phyloP scores from a whole-genome alignment of 2,113 vertebrate genomes.

The Scytalopus superciliaris region DNA sequence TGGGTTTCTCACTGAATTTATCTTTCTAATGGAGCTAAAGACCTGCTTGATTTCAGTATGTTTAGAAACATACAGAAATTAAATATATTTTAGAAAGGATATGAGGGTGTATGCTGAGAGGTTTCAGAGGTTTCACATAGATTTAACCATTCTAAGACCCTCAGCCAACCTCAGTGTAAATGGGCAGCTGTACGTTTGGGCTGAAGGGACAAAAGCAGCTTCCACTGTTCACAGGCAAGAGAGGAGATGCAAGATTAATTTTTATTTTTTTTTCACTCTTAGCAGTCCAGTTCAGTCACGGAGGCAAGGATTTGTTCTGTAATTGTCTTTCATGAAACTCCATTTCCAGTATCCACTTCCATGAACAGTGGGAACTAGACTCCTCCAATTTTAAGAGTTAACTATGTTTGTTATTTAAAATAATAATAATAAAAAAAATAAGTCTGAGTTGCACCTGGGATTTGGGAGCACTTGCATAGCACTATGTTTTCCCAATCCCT shows the following conservation, averaged over 20 bases:
- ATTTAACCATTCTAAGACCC: background rate
- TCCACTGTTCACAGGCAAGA: background rate
- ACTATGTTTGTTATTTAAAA: background rate
- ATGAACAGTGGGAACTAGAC: background rate
- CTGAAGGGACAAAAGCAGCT: background rate
- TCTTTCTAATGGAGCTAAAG: conserved; percentile 3
- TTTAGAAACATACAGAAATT: background rate
- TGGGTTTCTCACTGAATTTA: background rate
- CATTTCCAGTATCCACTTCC: background rate
- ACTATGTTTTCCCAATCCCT: background rate
- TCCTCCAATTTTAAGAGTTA: background rate
- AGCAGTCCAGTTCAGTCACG: background rate
- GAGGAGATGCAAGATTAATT: background rate
- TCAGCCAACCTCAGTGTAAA: background rate
- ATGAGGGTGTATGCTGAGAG: too few species aligned
- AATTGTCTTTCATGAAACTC: background rate
- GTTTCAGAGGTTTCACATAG: background rate
- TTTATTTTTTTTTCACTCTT: background rate
- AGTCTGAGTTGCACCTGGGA: background rate
- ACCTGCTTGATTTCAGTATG: background rate
- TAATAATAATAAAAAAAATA: background rate
- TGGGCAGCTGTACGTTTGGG: background rate
- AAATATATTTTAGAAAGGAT: background rate
- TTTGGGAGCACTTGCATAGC: background rate
- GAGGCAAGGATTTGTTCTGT: background rate